phyloP scores from a whole-genome alignment of 2,888 invertebrate genomes.

The Diarsia dahlii region DNA sequence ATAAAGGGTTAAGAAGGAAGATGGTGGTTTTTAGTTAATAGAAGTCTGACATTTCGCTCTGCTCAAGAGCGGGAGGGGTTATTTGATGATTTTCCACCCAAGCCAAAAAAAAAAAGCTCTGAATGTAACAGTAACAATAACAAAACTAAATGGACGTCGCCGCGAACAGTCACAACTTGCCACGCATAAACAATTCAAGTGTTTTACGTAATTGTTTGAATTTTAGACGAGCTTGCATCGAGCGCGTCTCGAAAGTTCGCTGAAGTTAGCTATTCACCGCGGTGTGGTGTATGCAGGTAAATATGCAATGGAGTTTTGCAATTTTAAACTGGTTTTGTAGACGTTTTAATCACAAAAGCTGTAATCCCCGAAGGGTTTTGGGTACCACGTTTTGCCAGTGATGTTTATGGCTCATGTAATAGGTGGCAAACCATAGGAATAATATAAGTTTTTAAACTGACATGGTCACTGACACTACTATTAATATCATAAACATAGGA shows the following conservation, averaged over 20 bases:
- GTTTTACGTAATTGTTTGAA: slow-evolving; percentile 47
- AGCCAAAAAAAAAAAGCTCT: no score
- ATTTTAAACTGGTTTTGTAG: slow-evolving; percentile 16
- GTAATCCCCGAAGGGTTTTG: not conserved
- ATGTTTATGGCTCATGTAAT: not conserved
- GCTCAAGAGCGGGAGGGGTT: no score
- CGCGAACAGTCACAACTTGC: slow-evolving; percentile 34
- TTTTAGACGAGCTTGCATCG: slow-evolving; percentile 28
- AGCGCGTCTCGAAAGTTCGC: slow-evolving; percentile 29
- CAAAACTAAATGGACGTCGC: slow-evolving; percentile 24
- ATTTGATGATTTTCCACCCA: no score
- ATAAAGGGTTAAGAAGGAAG: no score
- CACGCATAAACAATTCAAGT: slow-evolving; percentile 44
- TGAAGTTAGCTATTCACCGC: slow-evolving; percentile 27
- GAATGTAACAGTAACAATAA: slow-evolving; percentile 6
- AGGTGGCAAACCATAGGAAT: no score
- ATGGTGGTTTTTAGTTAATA: no score
- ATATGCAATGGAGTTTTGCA: slow-evolving; percentile 20
- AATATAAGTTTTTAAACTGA: no score
- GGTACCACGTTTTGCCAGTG: not conserved
- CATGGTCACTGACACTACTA: no score
- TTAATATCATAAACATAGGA: no score
- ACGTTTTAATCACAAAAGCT: not conserved
- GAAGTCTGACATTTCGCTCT: no score
- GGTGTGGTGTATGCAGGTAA: slow-evolving; percentile 15